Percentiles rank a stretch among this genome's conserved stretches.
These are phyloP conservation scores for Australoheros facetus DNA, from an alignment of 2,797 vertebrate species.

Conservation along the genomic window DNA sequence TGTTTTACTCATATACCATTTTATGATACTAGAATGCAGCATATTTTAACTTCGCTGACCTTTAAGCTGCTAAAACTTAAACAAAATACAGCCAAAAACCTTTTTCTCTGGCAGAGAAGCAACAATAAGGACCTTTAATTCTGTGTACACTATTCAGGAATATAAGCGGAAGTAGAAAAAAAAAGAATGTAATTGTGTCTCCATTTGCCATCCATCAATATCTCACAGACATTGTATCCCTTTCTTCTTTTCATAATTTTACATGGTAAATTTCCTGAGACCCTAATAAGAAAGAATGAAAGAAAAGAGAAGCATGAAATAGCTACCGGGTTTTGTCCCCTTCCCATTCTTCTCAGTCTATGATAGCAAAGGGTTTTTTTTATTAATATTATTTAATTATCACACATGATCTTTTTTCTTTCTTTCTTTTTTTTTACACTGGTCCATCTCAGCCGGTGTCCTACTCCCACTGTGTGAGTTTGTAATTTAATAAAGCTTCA, in stretches of 20 bases:
- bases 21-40: not conserved
- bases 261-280: constrained; percentile 74
- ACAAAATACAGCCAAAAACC: constrained; percentile 18
- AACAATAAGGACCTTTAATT: constrained; percentile 41
- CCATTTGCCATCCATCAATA: constrained; percentile 56
- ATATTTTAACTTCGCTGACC: constrained; percentile 3
- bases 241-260: constrained; percentile 69
- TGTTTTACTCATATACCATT: not conserved
- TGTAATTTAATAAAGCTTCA: constrained; percentile 89
- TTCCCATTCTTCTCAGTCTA: constrained; percentile 68
- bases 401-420: constrained; percentile 75
- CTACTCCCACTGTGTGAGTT: constrained; percentile 82
- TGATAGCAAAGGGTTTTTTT: constrained; percentile 63
- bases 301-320: constrained; percentile 73
- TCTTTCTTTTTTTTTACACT: constrained; percentile 67
- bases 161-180: constrained; percentile 18
- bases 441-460: constrained; percentile 64
- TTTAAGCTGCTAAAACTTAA: constrained; percentile 2
- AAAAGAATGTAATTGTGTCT: constrained; percentile 39
- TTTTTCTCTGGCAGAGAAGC: constrained; percentile 27
- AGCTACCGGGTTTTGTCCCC: constrained; percentile 70
- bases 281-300: constrained; percentile 72
- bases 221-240: constrained; percentile 60
- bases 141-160: constrained; percentile 29
- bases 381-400: constrained; percentile 89